phyloP scores from a whole-genome alignment of 1,140 invertebrate species.

The Drosophila auraria region DNA sequence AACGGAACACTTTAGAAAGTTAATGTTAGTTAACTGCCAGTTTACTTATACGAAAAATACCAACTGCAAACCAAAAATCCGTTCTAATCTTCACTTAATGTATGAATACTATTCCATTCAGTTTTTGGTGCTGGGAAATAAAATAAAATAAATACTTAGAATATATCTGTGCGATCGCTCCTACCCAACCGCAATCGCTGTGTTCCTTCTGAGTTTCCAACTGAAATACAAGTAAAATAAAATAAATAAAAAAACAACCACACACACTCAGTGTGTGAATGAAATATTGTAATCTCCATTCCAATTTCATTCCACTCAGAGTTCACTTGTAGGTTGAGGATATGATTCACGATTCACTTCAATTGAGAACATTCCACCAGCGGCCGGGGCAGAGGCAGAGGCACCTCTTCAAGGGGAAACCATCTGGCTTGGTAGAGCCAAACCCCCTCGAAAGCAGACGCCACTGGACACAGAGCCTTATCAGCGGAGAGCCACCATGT shows the following conservation, averaged over 20 bases:
- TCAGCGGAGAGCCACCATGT: slow-evolving; percentile 24
- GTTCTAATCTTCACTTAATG: too few relatives aligned
- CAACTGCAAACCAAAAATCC: too few relatives aligned
- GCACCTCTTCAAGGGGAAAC: background rate
- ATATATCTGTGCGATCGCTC: background rate
- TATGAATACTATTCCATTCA: background rate
- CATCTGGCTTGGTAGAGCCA: too few relatives aligned
- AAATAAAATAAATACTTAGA: too few relatives aligned
- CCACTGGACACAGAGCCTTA: slow-evolving; percentile 16
- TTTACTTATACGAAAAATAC: too few relatives aligned
- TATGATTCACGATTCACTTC: slow-evolving; percentile 81
- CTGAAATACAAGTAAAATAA: slow-evolving; percentile 8
- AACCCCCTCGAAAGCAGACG: background rate
- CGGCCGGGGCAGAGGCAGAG: background rate
- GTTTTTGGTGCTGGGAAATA: background rate
- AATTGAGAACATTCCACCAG: slow-evolving; percentile 71
- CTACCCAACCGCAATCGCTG: background rate
- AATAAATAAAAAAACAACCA: background rate
- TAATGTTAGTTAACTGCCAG: too few relatives aligned
- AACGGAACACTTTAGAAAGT: too few relatives aligned
- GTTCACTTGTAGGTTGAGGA: slow-evolving; percentile 80
- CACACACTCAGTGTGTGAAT: slow-evolving; percentile 24
- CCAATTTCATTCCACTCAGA: slow-evolving; percentile 58
- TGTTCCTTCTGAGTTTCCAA: background rate
- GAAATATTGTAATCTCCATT: slow-evolving; percentile 72